Base-by-base conservation (phyloP, 2,888 invertebrate genomes). In the Chrysina gloriosa region DNA sequence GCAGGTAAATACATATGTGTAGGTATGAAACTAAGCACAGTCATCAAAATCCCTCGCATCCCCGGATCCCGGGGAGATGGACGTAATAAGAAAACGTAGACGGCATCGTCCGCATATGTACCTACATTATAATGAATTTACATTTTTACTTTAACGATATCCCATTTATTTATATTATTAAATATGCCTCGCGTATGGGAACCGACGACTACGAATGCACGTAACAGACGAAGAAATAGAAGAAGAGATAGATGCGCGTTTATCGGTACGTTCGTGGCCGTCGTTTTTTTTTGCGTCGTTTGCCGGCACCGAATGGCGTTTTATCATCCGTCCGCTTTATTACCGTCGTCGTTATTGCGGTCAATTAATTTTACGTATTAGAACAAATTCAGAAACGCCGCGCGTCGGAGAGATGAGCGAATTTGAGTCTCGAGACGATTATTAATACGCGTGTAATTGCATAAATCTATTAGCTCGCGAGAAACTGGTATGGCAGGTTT, bases 141-240 rank as follows among this genome's bases (percentile, higher is more conserved):
- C 65, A 65, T 65, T 65, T 65, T 65, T 65, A 65, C 52, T 39
- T 54, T 54, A 34, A 52, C 25, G 54, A 65, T 52, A 23, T 19
- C 23, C 39, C 65, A 54, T 65, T 52, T 52, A 39, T 65, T 65
- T 54, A 54, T 50, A 54, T 54, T 65, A 65, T 65, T 65, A 65
- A 52, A 65, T 65, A 65, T 36, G 34, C 16, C 21, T 4, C 16
- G 16, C 19, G 19, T 42, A 36, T 36, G 36, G 36, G 36, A 9
- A 14, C 36, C 4, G 5, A 36, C 36, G 36, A n/a, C 14, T 14
- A n/a, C 52, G 25, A 29, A n/a, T 16, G n/a, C 42, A n/a, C n/a
- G 7, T 42, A 42, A 42, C 19, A 19, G 19, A 16, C n/a, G 31
- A 14, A 14, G 42, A 16, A 42, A 6, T 3, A 42, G 42, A 42